Conservation (phyloP, 2,888 invertebrate genomes). For the Chorisops tibialis region DNA sequence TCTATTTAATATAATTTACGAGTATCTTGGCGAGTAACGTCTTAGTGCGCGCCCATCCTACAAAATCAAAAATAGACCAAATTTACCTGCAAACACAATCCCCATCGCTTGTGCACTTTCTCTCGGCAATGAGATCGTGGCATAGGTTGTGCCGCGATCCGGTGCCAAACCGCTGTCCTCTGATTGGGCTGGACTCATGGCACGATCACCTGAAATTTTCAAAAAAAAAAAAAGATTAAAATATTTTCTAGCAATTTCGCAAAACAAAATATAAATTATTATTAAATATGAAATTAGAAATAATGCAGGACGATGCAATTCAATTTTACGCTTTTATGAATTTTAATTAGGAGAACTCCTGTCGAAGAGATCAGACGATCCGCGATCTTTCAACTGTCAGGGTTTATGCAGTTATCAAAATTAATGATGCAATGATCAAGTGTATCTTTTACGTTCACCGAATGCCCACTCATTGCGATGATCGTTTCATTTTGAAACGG, state of each 20-base stretch:
- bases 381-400: slow-evolving; percentile 2
- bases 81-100: slow-evolving; percentile 50
- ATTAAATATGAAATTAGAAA: too few relatives aligned
- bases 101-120: slow-evolving; percentile 50
- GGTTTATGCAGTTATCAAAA: slow-evolving; percentile 14
- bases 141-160: slow-evolving; percentile 52
- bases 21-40: not conserved
- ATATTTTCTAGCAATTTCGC: not conserved
- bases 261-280: too few relatives aligned
- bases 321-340: slow-evolving; percentile 2
- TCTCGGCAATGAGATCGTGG: slow-evolving; percentile 51
- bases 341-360: slow-evolving; percentile 13
- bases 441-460: too few relatives aligned
- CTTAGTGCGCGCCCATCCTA: not conserved
- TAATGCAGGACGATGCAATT: not conserved
- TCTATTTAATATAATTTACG: slow-evolving; percentile 11
- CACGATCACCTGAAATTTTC: slow-evolving; percentile 50
- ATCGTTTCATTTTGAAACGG: too few relatives aligned
- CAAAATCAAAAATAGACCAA: not conserved
- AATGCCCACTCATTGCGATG: too few relatives aligned
- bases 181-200: slow-evolving; percentile 53
- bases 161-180: slow-evolving; percentile 52
- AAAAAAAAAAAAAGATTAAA: slow-evolving; percentile 21
- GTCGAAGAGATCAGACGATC: slow-evolving; percentile 1
- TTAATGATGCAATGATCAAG: slow-evolving; percentile 9